Evolutionary conservation across 2,888 invertebrate species (phyloP).

Genomic region (Pristionchus fissidentatus): DNA sequence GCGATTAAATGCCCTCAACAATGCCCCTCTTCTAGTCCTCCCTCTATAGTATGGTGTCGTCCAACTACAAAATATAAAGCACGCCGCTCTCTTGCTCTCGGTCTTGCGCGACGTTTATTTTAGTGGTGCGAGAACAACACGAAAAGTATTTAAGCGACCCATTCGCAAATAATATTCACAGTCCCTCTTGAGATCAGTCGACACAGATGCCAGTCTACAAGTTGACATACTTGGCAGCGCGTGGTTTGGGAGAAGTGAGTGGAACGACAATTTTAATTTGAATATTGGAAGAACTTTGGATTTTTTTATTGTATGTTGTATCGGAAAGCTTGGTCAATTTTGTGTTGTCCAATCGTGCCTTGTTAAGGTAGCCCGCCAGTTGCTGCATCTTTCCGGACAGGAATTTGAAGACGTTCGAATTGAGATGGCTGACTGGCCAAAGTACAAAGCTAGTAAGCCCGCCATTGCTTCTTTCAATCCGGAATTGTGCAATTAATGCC

Average conservation of each 20-base stretch:
- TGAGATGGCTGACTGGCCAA: background rate
- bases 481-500: too few species aligned
- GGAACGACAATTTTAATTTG: background rate
- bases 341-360: background rate
- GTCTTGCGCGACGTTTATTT: too few species aligned
- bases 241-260: background rate
- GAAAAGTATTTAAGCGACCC: too few species aligned
- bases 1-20: too few species aligned
- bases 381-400: background rate
- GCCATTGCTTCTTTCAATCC: too few species aligned
- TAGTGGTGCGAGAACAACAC: too few species aligned
- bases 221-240: background rate
- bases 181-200: too few species aligned
- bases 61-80: background rate
- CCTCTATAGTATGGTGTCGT: background rate
- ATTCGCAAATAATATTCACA: too few species aligned
- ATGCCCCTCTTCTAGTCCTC: too few species aligned
- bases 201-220: background rate
- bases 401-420: background rate
- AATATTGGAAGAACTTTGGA: too few species aligned
- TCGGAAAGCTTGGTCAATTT: too few species aligned
- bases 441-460: background rate
- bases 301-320: too few species aligned
- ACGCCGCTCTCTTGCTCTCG: background rate
- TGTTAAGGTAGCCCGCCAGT: background rate